Base-by-base conservation (phyloP, 2,888 invertebrate species). In the Orchestes rusci region DNA sequence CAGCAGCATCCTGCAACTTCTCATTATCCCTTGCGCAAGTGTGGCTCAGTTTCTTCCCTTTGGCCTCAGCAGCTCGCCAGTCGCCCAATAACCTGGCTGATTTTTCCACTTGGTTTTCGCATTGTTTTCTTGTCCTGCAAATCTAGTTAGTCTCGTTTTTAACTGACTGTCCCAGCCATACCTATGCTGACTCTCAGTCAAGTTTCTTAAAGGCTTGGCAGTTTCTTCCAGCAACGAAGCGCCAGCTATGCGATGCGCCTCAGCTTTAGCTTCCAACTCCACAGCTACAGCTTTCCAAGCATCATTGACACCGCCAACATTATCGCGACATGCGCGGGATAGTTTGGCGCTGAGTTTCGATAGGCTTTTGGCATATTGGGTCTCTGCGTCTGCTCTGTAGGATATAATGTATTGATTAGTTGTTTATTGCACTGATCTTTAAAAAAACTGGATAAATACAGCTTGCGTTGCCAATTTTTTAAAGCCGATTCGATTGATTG, bases 241-340 rank as follows among this genome's bases (percentile, higher is more conserved):
- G 3, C 48, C 51, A 17, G 40, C 19, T 7, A 69, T 78, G 77
- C 82, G 81, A 73, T 94, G 94, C 41, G 88, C 80, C 65, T 94
- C 93, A 23, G 92, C 86, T 59, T 91, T 84, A 53, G 84, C 80
- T 68, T 94, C 94, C 82, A 94, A 85, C 70, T 92, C 91, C n/a
- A 82, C 72, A 38, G 90, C 91, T 48, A 91, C 89, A 53, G 85
- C 80, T 68, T 88, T 86, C 92, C 93, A 94, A 41, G 91, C 90
- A 58, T 91, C 87, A 55, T 87, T 84, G 57, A 93, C 78, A 37
- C 86, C 81, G 37, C 85, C 84, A 27, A 82, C 76, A 54, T 82
- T 77, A 60, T 84, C 85, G 50, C 84, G 77, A 66, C 84, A 84
- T 1, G 88, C 86, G 68, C 91, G 86, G 58, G 83, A 76, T 53